Evolutionary conservation across 2,888 invertebrate species (phyloP).

Genomic region (Elmis aenea): DNA sequence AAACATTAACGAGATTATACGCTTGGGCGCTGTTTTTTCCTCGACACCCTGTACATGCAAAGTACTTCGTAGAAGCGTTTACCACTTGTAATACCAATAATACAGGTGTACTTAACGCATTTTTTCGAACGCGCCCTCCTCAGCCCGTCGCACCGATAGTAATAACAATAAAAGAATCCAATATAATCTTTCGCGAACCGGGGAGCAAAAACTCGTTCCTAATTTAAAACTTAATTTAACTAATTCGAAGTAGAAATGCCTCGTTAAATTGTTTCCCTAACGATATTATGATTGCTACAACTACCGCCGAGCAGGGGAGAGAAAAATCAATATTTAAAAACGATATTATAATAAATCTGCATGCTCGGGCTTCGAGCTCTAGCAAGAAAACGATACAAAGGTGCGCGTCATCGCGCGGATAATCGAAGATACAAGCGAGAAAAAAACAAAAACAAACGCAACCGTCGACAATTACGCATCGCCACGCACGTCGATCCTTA

Average conservation of each 20-base stretch:
- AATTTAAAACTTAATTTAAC: conserved; percentile 29
- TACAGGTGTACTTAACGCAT: conserved; percentile 19
- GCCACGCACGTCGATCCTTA: too few species aligned
- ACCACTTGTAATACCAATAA: too few species aligned
- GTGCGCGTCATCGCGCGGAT: too few species aligned
- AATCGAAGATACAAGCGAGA: too few species aligned
- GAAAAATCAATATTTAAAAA: conserved; percentile 26
- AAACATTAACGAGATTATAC: too few species aligned
- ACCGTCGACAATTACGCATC: too few species aligned
- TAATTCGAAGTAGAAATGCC: conserved; percentile 26
- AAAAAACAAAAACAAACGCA: too few species aligned
- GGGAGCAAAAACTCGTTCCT: conserved; percentile 17
- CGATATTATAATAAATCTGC: conserved; percentile 21
- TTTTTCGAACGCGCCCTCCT: conserved; percentile 19
- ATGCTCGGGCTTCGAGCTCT: conserved; percentile 10
- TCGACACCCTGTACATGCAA: too few species aligned
- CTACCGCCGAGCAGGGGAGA: conserved; percentile 9
- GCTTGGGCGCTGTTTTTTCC: too few species aligned
- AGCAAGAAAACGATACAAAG: too few species aligned
- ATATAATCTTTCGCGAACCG: conserved; percentile 18
- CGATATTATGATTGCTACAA: conserved; percentile 29
- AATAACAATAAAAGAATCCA: conserved; percentile 22
- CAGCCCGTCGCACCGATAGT: too few species aligned
- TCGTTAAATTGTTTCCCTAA: conserved; percentile 29
- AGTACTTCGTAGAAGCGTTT: too few species aligned